Conservation (phyloP, 2,888 invertebrate genomes). For the Brenthis hecate region DNA sequence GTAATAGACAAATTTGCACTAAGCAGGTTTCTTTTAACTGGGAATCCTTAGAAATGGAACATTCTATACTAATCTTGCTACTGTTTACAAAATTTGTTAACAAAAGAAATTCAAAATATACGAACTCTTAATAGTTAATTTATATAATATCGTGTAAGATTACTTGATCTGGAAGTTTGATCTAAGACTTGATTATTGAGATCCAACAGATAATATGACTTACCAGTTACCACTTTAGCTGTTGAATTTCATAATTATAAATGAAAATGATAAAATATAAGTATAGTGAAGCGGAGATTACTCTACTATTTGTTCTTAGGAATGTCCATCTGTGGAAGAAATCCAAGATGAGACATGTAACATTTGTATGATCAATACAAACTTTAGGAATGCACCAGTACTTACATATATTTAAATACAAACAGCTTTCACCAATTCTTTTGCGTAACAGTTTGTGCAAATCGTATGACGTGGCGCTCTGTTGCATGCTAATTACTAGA, state of each 20-base stretch:
- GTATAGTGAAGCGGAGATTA: too few species aligned
- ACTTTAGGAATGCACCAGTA: slow-evolving; percentile 10
- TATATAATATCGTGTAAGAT: too few species aligned
- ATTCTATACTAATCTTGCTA: slow-evolving; percentile 18
- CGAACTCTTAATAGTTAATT: too few species aligned
- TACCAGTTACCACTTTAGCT: too few species aligned
- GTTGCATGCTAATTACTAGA: slow-evolving; percentile 22
- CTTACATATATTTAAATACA: slow-evolving; percentile 2
- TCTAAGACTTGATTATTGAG: too few species aligned
- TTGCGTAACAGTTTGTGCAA: slow-evolving; percentile 22
- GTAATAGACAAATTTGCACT: slow-evolving; percentile 8
- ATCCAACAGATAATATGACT: too few species aligned
- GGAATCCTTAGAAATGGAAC: slow-evolving; percentile 8
- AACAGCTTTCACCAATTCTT: slow-evolving; percentile 16
- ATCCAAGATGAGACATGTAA: background rate
- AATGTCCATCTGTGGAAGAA: background rate
- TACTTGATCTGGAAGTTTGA: too few species aligned
- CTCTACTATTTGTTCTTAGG: too few species aligned
- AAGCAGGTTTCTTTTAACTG: slow-evolving; percentile 4
- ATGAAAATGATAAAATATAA: too few species aligned
- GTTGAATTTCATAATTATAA: too few species aligned
- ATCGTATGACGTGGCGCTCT: slow-evolving; percentile 15
- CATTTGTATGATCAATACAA: background rate
- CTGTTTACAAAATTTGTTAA: background rate
- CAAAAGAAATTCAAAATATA: too few species aligned